A percentile compares a stretch with the other conserved stretches of the same genome.
phyloP scores from a whole-genome alignment of 2,888 invertebrate genomes.

The Plagodis pulveraria region DNA sequence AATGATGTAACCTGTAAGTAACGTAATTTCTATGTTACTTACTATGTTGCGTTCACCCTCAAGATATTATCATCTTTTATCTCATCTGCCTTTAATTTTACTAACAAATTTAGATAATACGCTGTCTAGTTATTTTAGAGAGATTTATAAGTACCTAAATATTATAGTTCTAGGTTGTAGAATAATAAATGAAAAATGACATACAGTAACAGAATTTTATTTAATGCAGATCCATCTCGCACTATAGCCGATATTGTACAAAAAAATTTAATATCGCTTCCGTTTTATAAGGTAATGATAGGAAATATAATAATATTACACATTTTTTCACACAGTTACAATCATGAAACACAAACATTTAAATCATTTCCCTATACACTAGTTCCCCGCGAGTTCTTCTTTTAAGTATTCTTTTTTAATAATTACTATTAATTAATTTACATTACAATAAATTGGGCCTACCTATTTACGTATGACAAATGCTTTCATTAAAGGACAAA shows the following conservation, averaged over 20 bases:
- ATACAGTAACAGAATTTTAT: constrained; percentile 85
- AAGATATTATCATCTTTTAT: too few relatives aligned
- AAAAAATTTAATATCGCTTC: constrained; percentile 80
- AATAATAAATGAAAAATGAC: constrained; percentile 44
- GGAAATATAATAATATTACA: constrained; percentile 76
- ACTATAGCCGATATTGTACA: constrained; percentile 84
- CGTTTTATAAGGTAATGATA: constrained; percentile 67
- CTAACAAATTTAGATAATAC: too few relatives aligned
- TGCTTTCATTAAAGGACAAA: constrained; percentile 71
- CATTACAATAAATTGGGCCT: constrained; percentile 83
- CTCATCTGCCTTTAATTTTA: too few relatives aligned
- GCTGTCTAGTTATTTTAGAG: too few relatives aligned
- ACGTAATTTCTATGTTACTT: too few relatives aligned
- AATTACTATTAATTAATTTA: constrained; percentile 76
- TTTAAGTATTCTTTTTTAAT: constrained; percentile 77
- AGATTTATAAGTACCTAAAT: too few relatives aligned
- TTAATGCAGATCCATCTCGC: constrained; percentile 82
- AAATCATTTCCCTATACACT: constrained; percentile 67
- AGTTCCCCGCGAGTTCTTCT: constrained; percentile 70
- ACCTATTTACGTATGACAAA: constrained; percentile 83
- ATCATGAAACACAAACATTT: constrained; percentile 82
- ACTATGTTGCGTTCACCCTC: too few relatives aligned
- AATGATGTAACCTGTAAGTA: too few relatives aligned
- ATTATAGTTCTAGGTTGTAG: too few relatives aligned
- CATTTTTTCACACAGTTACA: constrained; percentile 80